phyloP scores from a whole-genome alignment of 2,888 invertebrate genomes.

The Leucophora obtusa region DNA sequence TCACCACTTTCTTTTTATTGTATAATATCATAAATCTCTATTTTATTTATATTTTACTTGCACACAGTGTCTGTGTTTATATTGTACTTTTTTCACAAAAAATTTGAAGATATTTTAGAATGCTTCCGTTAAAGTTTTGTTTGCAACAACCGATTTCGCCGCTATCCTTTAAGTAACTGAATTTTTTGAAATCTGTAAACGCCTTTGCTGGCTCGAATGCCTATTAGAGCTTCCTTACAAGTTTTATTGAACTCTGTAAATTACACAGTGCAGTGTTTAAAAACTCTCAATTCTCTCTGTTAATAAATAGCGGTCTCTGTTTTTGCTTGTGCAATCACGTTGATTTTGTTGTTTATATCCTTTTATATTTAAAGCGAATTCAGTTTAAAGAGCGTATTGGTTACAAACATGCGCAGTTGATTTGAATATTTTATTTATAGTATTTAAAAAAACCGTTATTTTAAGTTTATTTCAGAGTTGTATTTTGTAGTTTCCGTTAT shows the following conservation, averaged over 20 bases:
- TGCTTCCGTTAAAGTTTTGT: slow-evolving; percentile 7
- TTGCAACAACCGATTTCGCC: slow-evolving; percentile 57
- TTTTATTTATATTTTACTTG: neutral
- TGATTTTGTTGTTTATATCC: slow-evolving; percentile 18
- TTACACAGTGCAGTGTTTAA: slow-evolving; percentile 15
- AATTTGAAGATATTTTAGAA: neutral
- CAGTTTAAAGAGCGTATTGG: neutral
- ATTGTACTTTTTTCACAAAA: neutral
- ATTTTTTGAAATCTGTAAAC: neutral
- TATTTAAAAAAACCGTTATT: slow-evolving; percentile 32
- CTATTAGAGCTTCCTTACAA: slow-evolving; percentile 5
- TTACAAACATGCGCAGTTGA: slow-evolving; percentile 28
- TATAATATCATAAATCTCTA: neutral
- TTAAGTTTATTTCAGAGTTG: slow-evolving; percentile 21
- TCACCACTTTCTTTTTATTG: neutral
- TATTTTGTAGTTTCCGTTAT: neutral
- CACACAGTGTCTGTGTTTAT: neutral
- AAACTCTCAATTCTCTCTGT: neutral
- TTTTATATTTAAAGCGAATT: slow-evolving; percentile 35
- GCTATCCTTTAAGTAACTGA: slow-evolving; percentile 54
- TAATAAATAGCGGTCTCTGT: slow-evolving; percentile 37
- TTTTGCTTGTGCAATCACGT: neutral
- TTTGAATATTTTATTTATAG: neutral
- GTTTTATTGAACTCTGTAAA: slow-evolving; percentile 59
- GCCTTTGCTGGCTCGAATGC: slow-evolving; percentile 13